Base-by-base conservation (phyloP, 2,113 vertebrate species). In the Scalopus aquaticus region DNA sequence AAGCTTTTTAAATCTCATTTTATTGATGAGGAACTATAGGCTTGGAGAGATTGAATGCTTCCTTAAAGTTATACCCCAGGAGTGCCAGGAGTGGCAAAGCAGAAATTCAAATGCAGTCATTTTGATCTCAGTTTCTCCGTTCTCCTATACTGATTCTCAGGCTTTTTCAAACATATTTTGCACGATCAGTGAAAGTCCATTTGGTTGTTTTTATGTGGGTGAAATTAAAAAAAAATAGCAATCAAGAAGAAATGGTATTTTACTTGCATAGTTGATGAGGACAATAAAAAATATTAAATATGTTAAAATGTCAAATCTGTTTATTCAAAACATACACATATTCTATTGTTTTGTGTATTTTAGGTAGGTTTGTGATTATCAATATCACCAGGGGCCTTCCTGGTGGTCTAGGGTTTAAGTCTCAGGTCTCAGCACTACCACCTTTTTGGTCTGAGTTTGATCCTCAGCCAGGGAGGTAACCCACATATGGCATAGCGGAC, bases 181-280 rank as follows among this genome's bases (percentile, higher is more conserved):
- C 82, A 88, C 93, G 44, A 94, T 97, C 90, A 64, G 26, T 58
- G 39, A 67, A 96, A 95, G 87, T 91, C 96, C 81, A 72, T 82
- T 91, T 96, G 26, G 28, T 32, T 94, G 83, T 80, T 97, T 95
- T 93, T 91, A 93, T 94, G 77, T 79, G 5, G 44, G 9, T 44
- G 5, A 44, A 9, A 44, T 44, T 44, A 44, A 44, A 44, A 44
- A 44, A 90, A n/a, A n/a, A n/a, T 77, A 96, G 76, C 69, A 96
- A 89, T 96, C 97, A 94, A 96, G 86, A 82, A 74, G 64, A 95
- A 93, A 91, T 86, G 72, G 30, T 30, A 94, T 90, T 94, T 93
- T 95, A 96, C 96, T 97, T 97, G 89, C 89, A 96, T 96, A 91
- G 82, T 58, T 94, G 70, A 96, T 96, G 87, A 96, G 87, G 94